These are phyloP conservation scores for Scleropages formosus DNA, from an alignment of 2,797 vertebrate genomes.

Conservation along the genomic window DNA sequence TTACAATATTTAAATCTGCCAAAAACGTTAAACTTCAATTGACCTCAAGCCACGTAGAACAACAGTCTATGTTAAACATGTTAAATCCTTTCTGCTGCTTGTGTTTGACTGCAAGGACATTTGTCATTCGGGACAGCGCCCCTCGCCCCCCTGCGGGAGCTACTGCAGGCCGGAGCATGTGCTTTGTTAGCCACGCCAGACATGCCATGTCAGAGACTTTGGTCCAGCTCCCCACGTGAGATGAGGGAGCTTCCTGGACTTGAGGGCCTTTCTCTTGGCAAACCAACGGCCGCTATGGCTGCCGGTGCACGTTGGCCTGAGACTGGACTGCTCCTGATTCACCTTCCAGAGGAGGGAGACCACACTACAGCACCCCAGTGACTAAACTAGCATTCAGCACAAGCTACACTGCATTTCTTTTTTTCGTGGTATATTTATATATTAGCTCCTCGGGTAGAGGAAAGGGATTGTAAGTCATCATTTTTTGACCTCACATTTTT, in stretches of 20 bases:
- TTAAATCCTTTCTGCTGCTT: constrained; percentile 16
- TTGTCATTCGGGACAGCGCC: not conserved
- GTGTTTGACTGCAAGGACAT: not conserved
- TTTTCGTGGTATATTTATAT: constrained; percentile 31
- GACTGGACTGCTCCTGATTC: no score
- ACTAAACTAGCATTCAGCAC: no score
- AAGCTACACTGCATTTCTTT: not conserved
- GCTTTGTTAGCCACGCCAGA: not conserved
- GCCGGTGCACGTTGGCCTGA: no score
- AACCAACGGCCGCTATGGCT: no score
- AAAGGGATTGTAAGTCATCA: constrained; percentile 45
- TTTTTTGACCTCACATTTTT: constrained; percentile 31
- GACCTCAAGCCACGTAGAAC: constrained; percentile 37
- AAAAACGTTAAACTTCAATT: constrained; percentile 55
- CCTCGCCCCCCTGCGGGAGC: not conserved
- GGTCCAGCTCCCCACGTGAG: not conserved
- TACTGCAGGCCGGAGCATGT: not conserved
- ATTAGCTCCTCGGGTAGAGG: constrained; percentile 42
- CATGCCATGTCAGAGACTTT: constrained; percentile 16
- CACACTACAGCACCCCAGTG: no score
- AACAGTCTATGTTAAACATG: constrained; percentile 4
- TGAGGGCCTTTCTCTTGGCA: no score
- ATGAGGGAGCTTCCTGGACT: not conserved
- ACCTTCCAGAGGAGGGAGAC: no score
- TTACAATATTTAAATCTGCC: constrained; percentile 62